phyloP scores from a whole-genome alignment of 2,113 vertebrate genomes.

The Poicephalus meyeri region DNA sequence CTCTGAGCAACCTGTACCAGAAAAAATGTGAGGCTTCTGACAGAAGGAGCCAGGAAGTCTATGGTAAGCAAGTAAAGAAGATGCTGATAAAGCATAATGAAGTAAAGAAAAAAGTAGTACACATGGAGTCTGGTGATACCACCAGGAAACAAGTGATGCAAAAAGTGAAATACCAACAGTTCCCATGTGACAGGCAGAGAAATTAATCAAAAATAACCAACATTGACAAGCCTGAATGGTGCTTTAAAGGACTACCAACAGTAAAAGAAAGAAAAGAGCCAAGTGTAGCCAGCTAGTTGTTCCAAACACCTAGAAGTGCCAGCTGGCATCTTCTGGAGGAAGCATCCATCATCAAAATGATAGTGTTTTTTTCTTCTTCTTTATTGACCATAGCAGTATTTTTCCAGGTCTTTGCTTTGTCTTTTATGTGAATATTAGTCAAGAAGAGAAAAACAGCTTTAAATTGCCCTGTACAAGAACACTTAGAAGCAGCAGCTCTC shows the following conservation, averaged over 20 bases:
- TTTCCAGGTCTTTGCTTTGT: not conserved
- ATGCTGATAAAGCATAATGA: not conserved
- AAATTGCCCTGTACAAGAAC: rapidly evolving
- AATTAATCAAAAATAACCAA: not conserved
- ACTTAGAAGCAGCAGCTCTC: not conserved
- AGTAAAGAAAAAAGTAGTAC: not conserved
- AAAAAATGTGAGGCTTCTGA: not conserved
- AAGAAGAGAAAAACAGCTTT: not conserved
- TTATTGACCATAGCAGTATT: not conserved
- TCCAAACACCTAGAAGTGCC: not conserved
- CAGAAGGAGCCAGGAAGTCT: not conserved
- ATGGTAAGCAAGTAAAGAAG: not conserved
- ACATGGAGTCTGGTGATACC: not conserved
- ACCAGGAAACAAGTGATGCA: not conserved
- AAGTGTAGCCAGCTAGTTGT: not conserved
- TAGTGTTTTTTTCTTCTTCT: not conserved
- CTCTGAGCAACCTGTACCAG: not conserved
- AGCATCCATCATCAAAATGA: not conserved
- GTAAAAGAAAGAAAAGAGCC: not conserved
- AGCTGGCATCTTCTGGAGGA: not conserved
- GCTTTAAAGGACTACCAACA: not conserved
- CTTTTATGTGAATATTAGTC: not conserved
- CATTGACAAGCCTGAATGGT: not conserved
- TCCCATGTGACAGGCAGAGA: not conserved
- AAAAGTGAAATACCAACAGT: not conserved